phyloP scores from a whole-genome alignment of 2,797 vertebrate genomes.

The Gymnoscopelus braueri region DNA sequence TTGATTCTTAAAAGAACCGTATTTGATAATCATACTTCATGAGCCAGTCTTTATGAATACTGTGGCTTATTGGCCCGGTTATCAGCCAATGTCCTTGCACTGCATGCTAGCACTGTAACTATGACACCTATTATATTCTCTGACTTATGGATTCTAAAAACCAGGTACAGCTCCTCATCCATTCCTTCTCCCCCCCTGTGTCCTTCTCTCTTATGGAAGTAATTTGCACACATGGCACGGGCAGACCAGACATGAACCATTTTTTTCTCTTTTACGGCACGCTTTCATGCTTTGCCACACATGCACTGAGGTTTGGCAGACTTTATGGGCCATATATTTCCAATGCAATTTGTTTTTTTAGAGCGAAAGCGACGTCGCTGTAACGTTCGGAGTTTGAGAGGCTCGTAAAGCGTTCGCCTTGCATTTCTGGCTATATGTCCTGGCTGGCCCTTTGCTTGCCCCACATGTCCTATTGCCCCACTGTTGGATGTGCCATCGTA shows the following conservation, averaged over 20 bases:
- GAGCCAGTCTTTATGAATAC: no score
- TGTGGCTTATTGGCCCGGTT: slow-evolving; percentile 4
- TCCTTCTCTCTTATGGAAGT: slow-evolving; percentile 12
- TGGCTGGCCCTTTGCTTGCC: slow-evolving; percentile 47
- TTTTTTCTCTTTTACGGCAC: slow-evolving; percentile 57
- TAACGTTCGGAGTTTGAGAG: slow-evolving; percentile 75
- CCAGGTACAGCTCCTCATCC: background rate
- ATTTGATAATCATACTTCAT: no score
- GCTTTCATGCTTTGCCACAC: slow-evolving; percentile 75
- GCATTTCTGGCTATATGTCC: slow-evolving; percentile 59
- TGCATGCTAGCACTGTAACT: slow-evolving; percentile 11
- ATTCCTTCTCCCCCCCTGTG: background rate
- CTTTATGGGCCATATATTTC: slow-evolving; percentile 82
- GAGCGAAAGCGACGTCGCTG: slow-evolving; percentile 73
- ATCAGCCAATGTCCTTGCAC: background rate
- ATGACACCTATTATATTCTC: slow-evolving; percentile 42
- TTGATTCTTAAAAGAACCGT: no score
- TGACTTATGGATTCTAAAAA: slow-evolving; percentile 32
- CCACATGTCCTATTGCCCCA: slow-evolving; percentile 42
- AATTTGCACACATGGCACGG: slow-evolving; percentile 48
- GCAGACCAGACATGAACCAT: slow-evolving; percentile 49
- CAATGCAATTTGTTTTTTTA: slow-evolving; percentile 81
- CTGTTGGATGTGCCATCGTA: no score
- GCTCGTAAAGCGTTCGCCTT: slow-evolving; percentile 64
- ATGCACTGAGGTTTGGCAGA: slow-evolving; percentile 75